Base-by-base conservation (phyloP, 37 sponge, comb jelly and placozoan genomes). In the Mnemiopsis leidyi region DNA sequence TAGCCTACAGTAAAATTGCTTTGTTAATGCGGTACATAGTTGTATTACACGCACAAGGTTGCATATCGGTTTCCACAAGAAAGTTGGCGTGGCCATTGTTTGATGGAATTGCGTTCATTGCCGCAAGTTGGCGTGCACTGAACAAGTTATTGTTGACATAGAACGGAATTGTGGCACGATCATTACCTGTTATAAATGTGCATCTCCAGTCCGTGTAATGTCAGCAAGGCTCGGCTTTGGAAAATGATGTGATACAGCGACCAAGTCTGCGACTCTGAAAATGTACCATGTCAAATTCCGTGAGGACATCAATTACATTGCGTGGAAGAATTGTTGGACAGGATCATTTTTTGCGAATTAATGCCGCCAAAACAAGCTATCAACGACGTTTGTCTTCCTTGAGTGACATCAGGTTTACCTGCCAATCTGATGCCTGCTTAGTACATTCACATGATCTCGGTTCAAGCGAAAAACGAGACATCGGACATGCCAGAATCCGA, bases 181-280 rank as follows among this genome's bases (percentile, higher is more conserved):
- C n/a, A 31, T 5, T 85, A 85, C 90, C 90, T 85, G 61, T 85
- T 85, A 61, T 85, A 85, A 2, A 85, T 33, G 35, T 85, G 90
- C 90, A 85, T 39, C 25, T 85, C 90, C 90, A 85, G 61, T 39
- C 90, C 90, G 36, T 85, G 90, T 9, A 85, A 29, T 1, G 90
- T 85, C 2, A 85, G 61, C 5, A 85, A 29, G 26, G 90, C 90
- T 40, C 90, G 40, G 39, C 90, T 85, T 25, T 85, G 90, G 90
- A 85, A 85, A 13, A 85, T 85, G 2, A 85, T 85, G 30, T 85
- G 90, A 28, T 85, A 85, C 30, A 85, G 90, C 25, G 90, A 85
- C 90, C 90, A 85, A 16, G 90, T 85, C 48, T 85, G 90, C 1
- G 90, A 85, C 90, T 85, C 90, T 85, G 90, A 85, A 40, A n/a